These are phyloP conservation scores for Pycnonotus jocosus DNA, from an alignment of 2,113 vertebrate genomes.

Conservation along the genomic window DNA sequence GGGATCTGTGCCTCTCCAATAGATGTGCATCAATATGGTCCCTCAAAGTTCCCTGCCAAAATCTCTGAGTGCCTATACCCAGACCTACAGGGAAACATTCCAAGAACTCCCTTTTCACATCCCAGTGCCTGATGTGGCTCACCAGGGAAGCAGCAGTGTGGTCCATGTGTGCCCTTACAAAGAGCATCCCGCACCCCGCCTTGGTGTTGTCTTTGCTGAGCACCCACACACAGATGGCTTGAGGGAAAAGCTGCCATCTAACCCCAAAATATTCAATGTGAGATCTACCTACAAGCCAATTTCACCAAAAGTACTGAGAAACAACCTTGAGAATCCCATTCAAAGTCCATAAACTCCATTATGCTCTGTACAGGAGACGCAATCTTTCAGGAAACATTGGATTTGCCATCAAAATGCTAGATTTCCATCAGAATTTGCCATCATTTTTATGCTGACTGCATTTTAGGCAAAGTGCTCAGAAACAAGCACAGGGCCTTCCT, in stretches of 20 bases:
- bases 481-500: neutral
- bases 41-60: neutral
- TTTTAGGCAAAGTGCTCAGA: neutral
- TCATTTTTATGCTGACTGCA: neutral
- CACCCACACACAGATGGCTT: accelerated
- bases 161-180: neutral
- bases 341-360: neutral
- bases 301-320: neutral
- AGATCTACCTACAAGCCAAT: neutral
- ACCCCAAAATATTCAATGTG: neutral
- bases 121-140: neutral
- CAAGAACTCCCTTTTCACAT: neutral
- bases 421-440: neutral
- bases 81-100: neutral
- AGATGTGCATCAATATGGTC: accelerated
- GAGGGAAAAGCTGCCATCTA: neutral
- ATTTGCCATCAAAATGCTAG: neutral
- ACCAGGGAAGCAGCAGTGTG: neutral
- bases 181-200: accelerated
- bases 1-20: neutral
- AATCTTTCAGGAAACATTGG: neutral
- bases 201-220: neutral
- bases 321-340: neutral
- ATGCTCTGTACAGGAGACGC: neutral
- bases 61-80: neutral